phyloP scores from a whole-genome alignment of 2,888 invertebrate species.

The Notodonta ziczac region DNA sequence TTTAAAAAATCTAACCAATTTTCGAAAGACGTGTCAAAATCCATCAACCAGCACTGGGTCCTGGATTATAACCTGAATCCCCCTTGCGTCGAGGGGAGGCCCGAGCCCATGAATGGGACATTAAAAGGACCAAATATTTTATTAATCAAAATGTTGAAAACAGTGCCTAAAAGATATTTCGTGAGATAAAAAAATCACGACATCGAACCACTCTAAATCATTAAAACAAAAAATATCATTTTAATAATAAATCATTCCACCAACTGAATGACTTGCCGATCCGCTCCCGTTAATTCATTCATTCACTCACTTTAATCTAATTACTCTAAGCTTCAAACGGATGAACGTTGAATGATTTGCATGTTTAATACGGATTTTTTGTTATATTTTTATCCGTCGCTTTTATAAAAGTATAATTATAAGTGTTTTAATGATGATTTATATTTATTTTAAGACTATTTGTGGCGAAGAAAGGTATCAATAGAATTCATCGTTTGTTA shows the following conservation, averaged over 20 bases:
- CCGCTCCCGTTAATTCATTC: conserved; percentile 39
- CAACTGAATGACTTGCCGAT: conserved; percentile 55
- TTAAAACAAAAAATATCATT: conserved; percentile 14
- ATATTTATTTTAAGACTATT: conserved; percentile 12
- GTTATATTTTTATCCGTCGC: conserved; percentile 10
- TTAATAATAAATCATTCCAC: conserved; percentile 39
- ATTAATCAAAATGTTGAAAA: too few species aligned
- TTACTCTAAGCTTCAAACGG: conserved; percentile 54
- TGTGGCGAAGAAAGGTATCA: background rate
- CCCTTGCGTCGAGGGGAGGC: too few species aligned
- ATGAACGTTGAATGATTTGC: conserved; percentile 62
- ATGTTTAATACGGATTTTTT: conserved; percentile 34
- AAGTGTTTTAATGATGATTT: conserved; percentile 26
- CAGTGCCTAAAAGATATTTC: too few species aligned
- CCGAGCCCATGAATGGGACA: too few species aligned
- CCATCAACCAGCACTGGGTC: too few species aligned
- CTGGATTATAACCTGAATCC: too few species aligned
- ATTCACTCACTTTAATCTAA: conserved; percentile 60
- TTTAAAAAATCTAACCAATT: too few species aligned
- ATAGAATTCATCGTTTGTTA: background rate
- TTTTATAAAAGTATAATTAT: conserved; percentile 26
- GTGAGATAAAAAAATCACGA: too few species aligned
- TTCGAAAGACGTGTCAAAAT: too few species aligned
- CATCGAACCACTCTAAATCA: too few species aligned
- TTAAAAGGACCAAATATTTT: too few species aligned